phyloP scores from a whole-genome alignment of 2,797 vertebrate species.

The Clarias fuscus region DNA sequence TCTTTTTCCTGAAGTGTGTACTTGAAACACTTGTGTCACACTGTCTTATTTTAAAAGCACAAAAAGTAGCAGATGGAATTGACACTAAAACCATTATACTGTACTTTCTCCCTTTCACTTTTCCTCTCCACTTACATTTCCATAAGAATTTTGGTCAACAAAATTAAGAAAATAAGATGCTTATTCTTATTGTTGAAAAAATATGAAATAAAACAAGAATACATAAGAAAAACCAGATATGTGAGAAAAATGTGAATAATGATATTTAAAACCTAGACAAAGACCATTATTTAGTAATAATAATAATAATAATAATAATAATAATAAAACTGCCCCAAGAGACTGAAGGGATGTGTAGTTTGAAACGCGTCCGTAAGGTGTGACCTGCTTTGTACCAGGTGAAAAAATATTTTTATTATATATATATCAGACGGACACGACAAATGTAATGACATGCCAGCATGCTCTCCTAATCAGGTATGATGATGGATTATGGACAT shows the following conservation, averaged over 20 bases:
- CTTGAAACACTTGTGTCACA: not conserved
- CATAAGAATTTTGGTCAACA: not conserved
- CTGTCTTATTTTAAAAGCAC: not conserved
- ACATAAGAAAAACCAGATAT: not conserved
- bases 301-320: too few relatives aligned
- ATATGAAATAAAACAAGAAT: not conserved
- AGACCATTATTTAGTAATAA: not conserved
- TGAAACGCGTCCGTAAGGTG: conserved; percentile 25
- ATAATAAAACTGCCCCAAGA: not conserved
- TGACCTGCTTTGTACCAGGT: conserved; percentile 65
- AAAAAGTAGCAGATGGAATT: not conserved
- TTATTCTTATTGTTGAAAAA: not conserved
- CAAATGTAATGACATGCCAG: conserved; percentile 86
- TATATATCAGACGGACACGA: conserved; percentile 57
- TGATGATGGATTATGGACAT: conserved; percentile 72
- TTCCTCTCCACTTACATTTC: not conserved
- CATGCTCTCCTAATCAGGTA: conserved; percentile 84
- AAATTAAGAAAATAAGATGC: not conserved
- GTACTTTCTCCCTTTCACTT: too few relatives aligned
- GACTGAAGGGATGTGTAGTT: not conserved
- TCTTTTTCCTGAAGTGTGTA: not conserved
- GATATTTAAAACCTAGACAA: conserved; percentile 6
- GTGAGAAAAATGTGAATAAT: not conserved
- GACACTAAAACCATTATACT: not conserved
- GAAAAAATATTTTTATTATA: conserved; percentile 76